Base-by-base conservation (phyloP, 1,140 invertebrate genomes). In the Drosophila equinoxialis region DNA sequence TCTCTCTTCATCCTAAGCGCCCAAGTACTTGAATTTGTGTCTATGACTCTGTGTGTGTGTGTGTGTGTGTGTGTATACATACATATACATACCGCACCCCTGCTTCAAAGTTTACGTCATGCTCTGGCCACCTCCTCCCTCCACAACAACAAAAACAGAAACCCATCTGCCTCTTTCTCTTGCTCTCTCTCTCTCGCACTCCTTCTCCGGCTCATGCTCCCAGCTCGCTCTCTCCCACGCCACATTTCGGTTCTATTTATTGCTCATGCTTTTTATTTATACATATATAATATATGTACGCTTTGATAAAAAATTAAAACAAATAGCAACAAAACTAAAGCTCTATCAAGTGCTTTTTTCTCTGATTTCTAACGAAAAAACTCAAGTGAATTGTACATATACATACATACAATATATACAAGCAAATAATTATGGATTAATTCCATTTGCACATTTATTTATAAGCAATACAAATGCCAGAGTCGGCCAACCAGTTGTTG, bases 31-130 rank as follows among this genome's bases (percentile, higher is more conserved):
- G 17, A 51, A 51, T 11, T 51, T 20, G 10, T 23, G 45, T 30
- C 30, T 30, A 30, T 30, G 30, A 5, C 30, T 30, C 8, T 23
- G 17, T 23, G 45, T 23, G 8, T 51, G 10, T 51, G 8, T 23
- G 45, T 51, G 7, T 51, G 13, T 45, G 3, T 17, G 8, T 14
- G 5, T 45, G 3, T 17, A 6, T 14, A 14, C n/a, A 45, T 45
- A 45, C 14, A 45, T 17, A 51, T 51, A 51, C 20, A 11, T 51
- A 51, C 45, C 45, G 45, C 45, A 51, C 45, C 45, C 45, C 45
- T 51, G 45, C 45, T 51, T 23, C 17, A 51, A 51, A 51, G 45
- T 51, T 51, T 51, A 51, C 45, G 45, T 51, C 45, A 51, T 51
- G 45, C 45, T 51, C 10, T 3, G 17, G 45, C 45, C 45, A 51